Evolutionary conservation across 2,888 invertebrate species (phyloP).

Genomic region (Cerastoderma edule): DNA sequence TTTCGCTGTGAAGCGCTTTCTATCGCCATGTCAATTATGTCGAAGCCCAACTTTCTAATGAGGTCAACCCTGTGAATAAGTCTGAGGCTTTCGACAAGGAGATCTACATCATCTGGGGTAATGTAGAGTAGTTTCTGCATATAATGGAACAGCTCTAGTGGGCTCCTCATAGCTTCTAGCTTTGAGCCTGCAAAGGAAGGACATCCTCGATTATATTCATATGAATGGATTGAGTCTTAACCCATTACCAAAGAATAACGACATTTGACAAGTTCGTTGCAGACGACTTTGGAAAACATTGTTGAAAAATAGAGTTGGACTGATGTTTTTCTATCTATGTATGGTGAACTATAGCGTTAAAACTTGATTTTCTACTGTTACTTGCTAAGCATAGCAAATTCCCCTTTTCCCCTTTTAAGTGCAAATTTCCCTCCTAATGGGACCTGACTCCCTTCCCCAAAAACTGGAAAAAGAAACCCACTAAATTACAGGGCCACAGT

Average conservation of each 20-base stretch:
- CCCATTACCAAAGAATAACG: no score
- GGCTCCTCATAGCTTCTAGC: conserved; percentile 49
- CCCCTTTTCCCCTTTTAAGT: no score
- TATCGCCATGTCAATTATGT: conserved; percentile 1
- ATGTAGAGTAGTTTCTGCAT: conserved; percentile 51
- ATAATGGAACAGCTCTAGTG: conserved; percentile 55
- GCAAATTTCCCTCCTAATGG: no score
- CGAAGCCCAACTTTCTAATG: conserved; percentile 49
- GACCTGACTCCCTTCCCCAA: no score
- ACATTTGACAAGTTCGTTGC: no score
- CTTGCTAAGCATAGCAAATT: no score
- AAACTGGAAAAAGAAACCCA: no score
- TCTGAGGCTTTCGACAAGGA: conserved; percentile 61
- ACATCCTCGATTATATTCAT: background rate
- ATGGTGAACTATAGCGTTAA: no score
- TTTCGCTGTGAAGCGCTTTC: background rate
- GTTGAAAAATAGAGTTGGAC: no score
- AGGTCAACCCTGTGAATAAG: conserved; percentile 63
- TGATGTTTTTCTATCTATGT: no score
- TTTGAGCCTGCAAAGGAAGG: conserved; percentile 45
- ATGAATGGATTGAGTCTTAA: background rate
- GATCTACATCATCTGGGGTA: conserved; percentile 39
- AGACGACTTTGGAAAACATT: no score
- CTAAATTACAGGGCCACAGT: background rate
- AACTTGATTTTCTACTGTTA: no score